phyloP scores from a whole-genome alignment of 1,140 invertebrate genomes.

The Chironomus striatipennis region DNA sequence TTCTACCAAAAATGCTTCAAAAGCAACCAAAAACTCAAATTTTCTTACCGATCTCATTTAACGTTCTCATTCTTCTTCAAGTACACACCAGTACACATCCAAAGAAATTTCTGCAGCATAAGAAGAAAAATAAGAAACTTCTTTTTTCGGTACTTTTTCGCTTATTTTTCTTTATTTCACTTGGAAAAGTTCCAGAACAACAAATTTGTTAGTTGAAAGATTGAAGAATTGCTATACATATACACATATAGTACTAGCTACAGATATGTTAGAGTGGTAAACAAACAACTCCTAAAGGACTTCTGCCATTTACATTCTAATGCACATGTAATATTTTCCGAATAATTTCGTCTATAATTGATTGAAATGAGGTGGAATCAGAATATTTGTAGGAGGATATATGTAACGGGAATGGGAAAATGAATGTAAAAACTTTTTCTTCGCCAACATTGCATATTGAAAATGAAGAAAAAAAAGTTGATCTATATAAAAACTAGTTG shows the following conservation, averaged over 20 bases:
- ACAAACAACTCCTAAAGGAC: neutral
- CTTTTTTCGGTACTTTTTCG: neutral
- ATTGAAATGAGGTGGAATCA: slow-evolving; percentile 10
- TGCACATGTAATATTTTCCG: slow-evolving; percentile 20
- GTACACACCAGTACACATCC: neutral
- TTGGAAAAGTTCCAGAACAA: slow-evolving; percentile 4
- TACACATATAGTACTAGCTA: too few species aligned
- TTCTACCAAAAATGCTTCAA: too few species aligned
- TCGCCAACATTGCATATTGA: neutral
- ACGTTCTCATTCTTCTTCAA: neutral
- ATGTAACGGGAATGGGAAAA: neutral
- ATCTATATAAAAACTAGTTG: neutral
- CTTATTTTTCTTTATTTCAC: neutral
- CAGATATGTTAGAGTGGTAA: neutral
- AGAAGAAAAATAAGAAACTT: neutral
- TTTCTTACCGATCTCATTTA: neutral
- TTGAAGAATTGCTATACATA: too few species aligned
- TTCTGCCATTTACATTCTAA: neutral
- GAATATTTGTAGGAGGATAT: neutral
- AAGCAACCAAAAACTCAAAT: neutral
- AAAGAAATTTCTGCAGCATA: neutral
- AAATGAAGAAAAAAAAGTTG: neutral
- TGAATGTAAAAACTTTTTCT: neutral
- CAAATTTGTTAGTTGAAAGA: slow-evolving; percentile 2
- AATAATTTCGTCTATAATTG: slow-evolving; percentile 15